Evolutionary conservation across 2,797 vertebrate species (phyloP).

Genomic region (Ficedula albicollis): DNA sequence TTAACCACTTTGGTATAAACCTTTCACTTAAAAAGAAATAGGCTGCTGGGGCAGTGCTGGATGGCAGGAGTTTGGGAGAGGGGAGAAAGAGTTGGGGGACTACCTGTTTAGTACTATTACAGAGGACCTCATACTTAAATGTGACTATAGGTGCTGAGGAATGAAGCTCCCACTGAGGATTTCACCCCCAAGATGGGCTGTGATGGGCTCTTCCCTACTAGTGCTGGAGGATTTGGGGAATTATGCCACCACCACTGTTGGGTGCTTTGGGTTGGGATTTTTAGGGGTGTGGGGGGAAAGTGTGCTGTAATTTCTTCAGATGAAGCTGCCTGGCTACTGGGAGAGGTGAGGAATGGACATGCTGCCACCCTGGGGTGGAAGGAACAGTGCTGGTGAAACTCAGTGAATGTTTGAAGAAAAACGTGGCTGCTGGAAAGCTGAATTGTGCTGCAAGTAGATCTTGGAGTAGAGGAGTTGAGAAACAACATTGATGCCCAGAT

Average conservation of each 20-base stretch:
- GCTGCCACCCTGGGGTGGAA: background rate
- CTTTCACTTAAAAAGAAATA: conserved; percentile 25
- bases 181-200: background rate
- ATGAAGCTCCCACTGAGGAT: background rate
- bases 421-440: background rate
- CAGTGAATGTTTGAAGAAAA: background rate
- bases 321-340: background rate
- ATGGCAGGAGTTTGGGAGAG: background rate
- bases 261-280: background rate
- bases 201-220: background rate
- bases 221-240: background rate
- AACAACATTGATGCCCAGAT: background rate
- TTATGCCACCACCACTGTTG: background rate
- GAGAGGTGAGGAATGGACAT: background rate
- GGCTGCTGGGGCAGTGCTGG: background rate
- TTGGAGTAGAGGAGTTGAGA: background rate
- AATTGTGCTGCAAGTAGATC: background rate
- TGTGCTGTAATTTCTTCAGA: background rate
- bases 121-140: background rate
- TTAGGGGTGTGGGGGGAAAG: background rate
- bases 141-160: too few relatives aligned
- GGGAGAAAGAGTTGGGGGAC: background rate
- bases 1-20: conserved; percentile 32
- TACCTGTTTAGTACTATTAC: background rate
- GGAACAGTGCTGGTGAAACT: background rate